A percentile compares a stretch with the other conserved stretches of the same genome.
These are phyloP conservation scores for Nerophis ophidion DNA, from an alignment of 2,113 vertebrate species.

Conservation along the genomic window DNA sequence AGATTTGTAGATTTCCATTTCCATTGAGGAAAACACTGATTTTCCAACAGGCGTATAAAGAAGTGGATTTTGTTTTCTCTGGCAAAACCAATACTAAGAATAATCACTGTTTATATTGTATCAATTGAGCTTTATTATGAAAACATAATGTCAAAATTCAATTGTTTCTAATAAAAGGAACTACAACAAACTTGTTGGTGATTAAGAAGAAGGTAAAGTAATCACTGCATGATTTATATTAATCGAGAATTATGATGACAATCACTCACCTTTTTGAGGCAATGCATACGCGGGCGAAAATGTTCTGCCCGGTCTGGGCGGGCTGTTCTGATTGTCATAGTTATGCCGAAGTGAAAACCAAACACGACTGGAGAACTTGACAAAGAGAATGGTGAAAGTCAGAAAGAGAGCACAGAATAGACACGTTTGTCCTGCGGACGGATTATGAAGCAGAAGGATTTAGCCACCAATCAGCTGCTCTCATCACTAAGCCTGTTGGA, in stretches of 20 bases:
- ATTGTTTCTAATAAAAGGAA: background rate
- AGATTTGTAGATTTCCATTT: background rate
- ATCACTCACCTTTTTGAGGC: conserved; percentile 83
- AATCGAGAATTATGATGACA: background rate
- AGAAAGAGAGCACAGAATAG: conserved; percentile 6
- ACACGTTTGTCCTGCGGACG: conserved; percentile 6
- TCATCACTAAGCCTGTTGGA: conserved; percentile 10
- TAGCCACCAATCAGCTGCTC: conserved; percentile 72
- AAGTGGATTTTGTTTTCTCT: background rate
- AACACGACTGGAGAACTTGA: background rate
- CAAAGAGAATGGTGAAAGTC: background rate
- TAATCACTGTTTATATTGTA: no score
- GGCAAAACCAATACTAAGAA: no score
- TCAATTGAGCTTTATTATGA: no score
- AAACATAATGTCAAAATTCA: no score
- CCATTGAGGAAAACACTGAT: background rate
- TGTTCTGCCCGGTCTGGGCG: conserved; percentile 79
- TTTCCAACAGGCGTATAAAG: background rate
- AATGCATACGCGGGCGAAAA: conserved; percentile 81
- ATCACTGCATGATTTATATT: background rate
- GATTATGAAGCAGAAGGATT: conserved; percentile 33
- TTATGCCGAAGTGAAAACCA: conserved; percentile 9
- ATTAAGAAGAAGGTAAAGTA: background rate
- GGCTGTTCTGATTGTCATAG: conserved; percentile 82
- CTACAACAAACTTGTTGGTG: background rate